phyloP scores from a whole-genome alignment of 2,888 invertebrate genomes.

The Ophioninae sp. region DNA sequence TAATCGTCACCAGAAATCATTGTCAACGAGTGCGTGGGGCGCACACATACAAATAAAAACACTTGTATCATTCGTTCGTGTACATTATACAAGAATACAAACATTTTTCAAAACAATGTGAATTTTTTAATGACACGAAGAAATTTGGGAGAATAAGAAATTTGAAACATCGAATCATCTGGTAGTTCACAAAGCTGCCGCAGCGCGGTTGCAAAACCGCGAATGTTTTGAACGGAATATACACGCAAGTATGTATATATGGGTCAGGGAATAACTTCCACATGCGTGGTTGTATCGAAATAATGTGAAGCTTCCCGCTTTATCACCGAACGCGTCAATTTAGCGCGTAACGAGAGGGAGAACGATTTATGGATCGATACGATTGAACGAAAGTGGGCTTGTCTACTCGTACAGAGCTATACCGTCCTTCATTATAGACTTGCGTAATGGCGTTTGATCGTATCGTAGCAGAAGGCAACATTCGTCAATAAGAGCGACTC shows the following conservation, averaged over 20 bases:
- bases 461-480: constrained; percentile 45
- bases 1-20: constrained; percentile 32
- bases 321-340: background rate
- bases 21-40: constrained; percentile 20
- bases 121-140: background rate
- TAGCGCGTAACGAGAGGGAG: background rate
- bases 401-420: background rate
- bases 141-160: background rate
- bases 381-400: background rate
- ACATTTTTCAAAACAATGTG: background rate
- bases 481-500: constrained; percentile 31
- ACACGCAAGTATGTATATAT: background rate
- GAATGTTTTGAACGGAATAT: background rate
- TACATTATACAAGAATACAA: constrained; percentile 37
- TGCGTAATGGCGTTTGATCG: constrained; percentile 44
- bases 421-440: constrained; percentile 19
- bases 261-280: background rate
- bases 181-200: background rate
- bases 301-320: background rate
- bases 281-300: background rate
- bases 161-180: background rate
- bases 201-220: background rate
- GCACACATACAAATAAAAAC: background rate
- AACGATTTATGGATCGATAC: constrained; percentile 12
- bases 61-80: constrained; percentile 35